Evolutionary conservation across 2,113 vertebrate genomes (phyloP).

Genomic region (Triplophysa tibetana): DNA sequence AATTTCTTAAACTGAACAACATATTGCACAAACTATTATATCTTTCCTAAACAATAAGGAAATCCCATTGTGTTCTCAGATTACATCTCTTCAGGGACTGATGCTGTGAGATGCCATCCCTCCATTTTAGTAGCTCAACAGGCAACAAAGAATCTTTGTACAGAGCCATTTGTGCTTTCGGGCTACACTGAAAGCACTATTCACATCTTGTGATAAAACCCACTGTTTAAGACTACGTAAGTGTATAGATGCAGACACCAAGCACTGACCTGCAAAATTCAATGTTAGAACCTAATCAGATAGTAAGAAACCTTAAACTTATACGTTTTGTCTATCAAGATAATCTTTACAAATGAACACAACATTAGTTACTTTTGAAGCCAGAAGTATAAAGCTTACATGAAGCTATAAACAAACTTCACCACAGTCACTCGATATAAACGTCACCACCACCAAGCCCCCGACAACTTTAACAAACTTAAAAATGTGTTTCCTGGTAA

Average conservation of each 20-base stretch:
- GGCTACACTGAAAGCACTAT: not conserved
- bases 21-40: not conserved
- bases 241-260: not conserved
- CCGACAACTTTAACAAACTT: too few relatives aligned
- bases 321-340: too few relatives aligned
- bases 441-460: too few relatives aligned
- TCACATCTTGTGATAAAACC: not conserved
- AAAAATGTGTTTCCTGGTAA: too few relatives aligned
- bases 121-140: not conserved
- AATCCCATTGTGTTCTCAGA: slow-evolving; percentile 18
- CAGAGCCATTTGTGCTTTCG: not conserved
- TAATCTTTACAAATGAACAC: too few relatives aligned
- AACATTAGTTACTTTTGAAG: too few relatives aligned
- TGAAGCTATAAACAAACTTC: too few relatives aligned
- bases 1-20: not conserved
- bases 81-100: not conserved
- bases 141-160: slow-evolving; percentile 12
- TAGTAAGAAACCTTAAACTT: not conserved
- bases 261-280: not conserved
- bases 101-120: slow-evolving; percentile 20
- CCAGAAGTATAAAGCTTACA: too few relatives aligned
- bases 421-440: too few relatives aligned
- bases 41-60: not conserved
- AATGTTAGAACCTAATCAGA: not conserved
- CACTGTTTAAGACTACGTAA: not conserved